Conservation (phyloP, 2,113 vertebrate genomes). For the Brienomyrus longianalis region DNA sequence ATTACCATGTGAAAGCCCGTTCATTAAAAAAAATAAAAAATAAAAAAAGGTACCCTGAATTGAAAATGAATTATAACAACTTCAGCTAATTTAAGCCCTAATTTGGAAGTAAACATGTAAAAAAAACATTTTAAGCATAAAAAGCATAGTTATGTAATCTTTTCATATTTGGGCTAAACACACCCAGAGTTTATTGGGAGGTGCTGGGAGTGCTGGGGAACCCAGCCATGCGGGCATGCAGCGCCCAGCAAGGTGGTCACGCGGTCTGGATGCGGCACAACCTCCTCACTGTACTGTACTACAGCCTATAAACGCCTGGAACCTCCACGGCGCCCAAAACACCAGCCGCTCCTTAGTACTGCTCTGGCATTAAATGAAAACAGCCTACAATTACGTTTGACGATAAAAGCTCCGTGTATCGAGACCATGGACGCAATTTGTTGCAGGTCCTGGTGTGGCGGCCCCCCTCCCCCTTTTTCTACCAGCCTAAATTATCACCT, state of each 20-base stretch:
- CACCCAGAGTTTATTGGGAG: neutral
- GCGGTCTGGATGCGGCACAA: neutral
- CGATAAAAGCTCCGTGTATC: conserved; percentile 67
- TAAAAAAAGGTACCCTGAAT: neutral
- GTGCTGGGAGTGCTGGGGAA: neutral
- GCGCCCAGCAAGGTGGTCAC: neutral
- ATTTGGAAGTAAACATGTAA: neutral
- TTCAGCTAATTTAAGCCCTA: neutral
- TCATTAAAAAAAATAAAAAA: neutral
- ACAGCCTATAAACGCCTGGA: neutral
- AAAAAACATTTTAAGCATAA: neutral
- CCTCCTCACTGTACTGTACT: neutral
- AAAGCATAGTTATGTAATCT: neutral
- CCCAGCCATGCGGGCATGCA: neutral
- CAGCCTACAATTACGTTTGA: conserved; percentile 68
- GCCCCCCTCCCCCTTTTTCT: conserved; percentile 49
- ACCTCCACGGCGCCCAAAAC: conserved; percentile 26
- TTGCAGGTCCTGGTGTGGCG: conserved; percentile 57
- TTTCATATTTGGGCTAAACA: neutral
- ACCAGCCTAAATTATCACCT: conserved; percentile 64
- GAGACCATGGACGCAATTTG: conserved; percentile 53
- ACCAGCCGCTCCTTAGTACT: conserved; percentile 49
- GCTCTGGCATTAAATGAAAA: conserved; percentile 43
- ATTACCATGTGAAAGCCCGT: neutral
- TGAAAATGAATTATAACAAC: neutral